Conservation (phyloP, 1,140 invertebrate genomes). For the Chlorops oryzae region DNA sequence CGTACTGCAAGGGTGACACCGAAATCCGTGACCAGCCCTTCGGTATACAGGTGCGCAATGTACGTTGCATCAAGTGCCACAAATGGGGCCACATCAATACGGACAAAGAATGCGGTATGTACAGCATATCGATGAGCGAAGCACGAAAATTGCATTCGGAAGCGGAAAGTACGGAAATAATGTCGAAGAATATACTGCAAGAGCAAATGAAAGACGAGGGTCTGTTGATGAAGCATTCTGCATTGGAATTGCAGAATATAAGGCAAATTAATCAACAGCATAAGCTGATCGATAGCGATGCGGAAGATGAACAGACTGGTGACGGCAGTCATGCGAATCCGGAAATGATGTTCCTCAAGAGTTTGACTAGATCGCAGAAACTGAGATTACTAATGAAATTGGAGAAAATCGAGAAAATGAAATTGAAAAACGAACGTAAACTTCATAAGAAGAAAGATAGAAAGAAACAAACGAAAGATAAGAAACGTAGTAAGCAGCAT, state of each 20-base stretch:
- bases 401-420: constrained; percentile 67
- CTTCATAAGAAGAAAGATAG: constrained; percentile 18
- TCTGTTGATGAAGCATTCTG: constrained; percentile 75
- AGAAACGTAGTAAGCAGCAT: constrained; percentile 2
- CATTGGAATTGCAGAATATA: constrained; percentile 50
- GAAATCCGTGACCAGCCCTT: constrained; percentile 98
- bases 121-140: constrained; percentile 72
- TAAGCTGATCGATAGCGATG: constrained; percentile 48
- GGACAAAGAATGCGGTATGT: constrained; percentile 89
- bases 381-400: constrained; percentile 83
- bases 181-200: constrained; percentile 66
- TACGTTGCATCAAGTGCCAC: constrained; percentile 96
- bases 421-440: constrained; percentile 55
- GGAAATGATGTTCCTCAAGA: constrained; percentile 62
- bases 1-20: constrained; percentile 91
- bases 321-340: constrained; percentile 40
- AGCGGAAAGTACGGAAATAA: constrained; percentile 53
- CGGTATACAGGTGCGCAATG: constrained; percentile 96
- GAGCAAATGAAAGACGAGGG: constrained; percentile 90
- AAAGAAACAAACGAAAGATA: constrained; percentile 17
- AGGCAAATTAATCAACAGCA: constrained; percentile 35
- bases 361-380: constrained; percentile 80
- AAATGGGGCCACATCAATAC: constrained; percentile 99
- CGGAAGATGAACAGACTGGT: constrained; percentile 56
- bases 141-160: constrained; percentile 55